Conservation (phyloP, 1,140 invertebrate genomes). For the Lucilia sericata region DNA sequence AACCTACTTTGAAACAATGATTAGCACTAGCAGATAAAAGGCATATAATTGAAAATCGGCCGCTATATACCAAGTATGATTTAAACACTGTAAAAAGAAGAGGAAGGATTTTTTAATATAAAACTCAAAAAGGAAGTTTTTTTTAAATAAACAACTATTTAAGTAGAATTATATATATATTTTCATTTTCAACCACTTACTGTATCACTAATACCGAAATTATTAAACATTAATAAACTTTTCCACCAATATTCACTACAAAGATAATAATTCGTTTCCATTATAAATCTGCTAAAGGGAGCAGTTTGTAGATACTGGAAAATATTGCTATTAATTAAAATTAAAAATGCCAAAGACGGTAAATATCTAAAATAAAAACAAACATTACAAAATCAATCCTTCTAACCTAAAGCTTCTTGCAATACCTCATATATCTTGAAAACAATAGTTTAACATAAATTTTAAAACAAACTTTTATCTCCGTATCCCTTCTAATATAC, state of each 20-base stretch:
- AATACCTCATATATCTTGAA: conserved; percentile 25
- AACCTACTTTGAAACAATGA: neutral
- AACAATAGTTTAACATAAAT: neutral
- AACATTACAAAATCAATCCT: neutral
- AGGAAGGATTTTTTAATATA: too few species aligned
- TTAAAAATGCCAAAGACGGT: conserved; percentile 6
- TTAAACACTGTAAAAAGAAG: conserved; percentile 19
- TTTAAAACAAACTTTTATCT: neutral
- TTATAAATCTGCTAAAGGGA: neutral
- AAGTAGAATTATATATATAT: too few species aligned
- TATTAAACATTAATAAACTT: conserved; percentile 5
- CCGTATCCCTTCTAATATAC: neutral
- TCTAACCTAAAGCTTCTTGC: too few species aligned
- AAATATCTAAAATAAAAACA: neutral
- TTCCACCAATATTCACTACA: conserved; percentile 7
- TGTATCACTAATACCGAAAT: conserved; percentile 7
- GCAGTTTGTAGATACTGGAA: neutral
- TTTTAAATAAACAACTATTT: too few species aligned
- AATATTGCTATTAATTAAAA: neutral
- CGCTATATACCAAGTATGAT: conserved; percentile 36
- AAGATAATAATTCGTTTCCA: neutral
- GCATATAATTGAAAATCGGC: conserved; percentile 35
- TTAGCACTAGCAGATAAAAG: neutral
- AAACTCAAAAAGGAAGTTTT: too few species aligned
- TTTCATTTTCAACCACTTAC: neutral